Evolutionary conservation across 1,140 invertebrate genomes (phyloP).

Genomic region (Campoletis sonorensis): DNA sequence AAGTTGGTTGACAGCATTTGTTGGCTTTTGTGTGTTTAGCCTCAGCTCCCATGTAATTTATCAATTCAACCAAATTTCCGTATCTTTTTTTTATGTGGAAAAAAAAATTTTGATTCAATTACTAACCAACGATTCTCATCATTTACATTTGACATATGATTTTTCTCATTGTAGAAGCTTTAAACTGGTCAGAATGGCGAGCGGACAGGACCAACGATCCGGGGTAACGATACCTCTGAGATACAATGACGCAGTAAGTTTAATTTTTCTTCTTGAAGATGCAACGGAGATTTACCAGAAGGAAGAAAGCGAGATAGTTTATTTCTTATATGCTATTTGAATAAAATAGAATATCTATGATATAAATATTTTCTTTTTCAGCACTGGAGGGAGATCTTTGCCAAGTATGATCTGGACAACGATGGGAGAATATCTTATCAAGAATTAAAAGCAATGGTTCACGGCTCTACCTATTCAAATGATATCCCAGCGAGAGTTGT

Average conservation of each 20-base stretch:
- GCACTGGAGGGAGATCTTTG: slow-evolving; percentile 75
- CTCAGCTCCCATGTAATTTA: no score
- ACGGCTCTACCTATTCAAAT: slow-evolving; percentile 80
- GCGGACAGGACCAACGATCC: slow-evolving; percentile 66
- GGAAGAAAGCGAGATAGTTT: neutral
- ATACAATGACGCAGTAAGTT: slow-evolving; percentile 71
- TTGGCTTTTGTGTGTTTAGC: no score
- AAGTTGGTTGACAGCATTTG: no score
- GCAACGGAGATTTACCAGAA: no score
- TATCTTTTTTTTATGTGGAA: no score
- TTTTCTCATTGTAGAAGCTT: slow-evolving; percentile 64
- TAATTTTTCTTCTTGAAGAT: neutral
- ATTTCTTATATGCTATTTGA: neutral
- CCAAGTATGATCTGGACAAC: slow-evolving; percentile 85
- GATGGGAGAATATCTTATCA: slow-evolving; percentile 85
- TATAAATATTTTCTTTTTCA: slow-evolving; percentile 46
- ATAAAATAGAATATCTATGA: neutral
- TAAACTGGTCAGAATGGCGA: slow-evolving; percentile 70
- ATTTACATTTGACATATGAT: no score
- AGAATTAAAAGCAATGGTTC: slow-evolving; percentile 83
- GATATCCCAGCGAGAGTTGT: slow-evolving; percentile 86
- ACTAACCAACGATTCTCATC: no score
- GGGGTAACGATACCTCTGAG: slow-evolving; percentile 71
- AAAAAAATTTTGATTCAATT: no score
- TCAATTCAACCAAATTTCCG: no score